Conservation (phyloP, 2,113 vertebrate genomes). For the Psilopogon haemacephalus region DNA sequence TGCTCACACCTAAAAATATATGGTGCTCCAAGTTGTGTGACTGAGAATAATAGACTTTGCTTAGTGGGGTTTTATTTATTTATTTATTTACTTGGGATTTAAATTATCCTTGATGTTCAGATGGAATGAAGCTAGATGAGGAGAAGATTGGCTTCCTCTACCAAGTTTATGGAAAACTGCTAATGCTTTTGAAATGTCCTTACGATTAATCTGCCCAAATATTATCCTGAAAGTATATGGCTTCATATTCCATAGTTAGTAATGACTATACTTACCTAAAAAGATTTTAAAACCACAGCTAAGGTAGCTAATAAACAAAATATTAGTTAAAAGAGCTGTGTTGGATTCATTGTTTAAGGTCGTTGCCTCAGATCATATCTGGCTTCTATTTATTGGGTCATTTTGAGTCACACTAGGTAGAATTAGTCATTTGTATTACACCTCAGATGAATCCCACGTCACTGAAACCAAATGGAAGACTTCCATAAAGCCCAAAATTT, state of each 20-base stretch:
- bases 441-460: neutral
- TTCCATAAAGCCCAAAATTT: neutral
- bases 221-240: neutral
- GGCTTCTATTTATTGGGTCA: neutral
- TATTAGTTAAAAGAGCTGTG: neutral
- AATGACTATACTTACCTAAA: neutral
- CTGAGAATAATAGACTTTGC: neutral
- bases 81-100: neutral
- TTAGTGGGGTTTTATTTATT: neutral
- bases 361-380: neutral
- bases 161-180: neutral
- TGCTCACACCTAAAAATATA: neutral
- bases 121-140: neutral
- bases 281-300: neutral
- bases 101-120: neutral
- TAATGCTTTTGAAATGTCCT: rapidly evolving
- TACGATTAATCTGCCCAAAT: neutral
- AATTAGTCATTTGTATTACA: neutral
- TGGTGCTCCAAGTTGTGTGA: neutral
- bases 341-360: neutral
- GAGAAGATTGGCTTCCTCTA: neutral
- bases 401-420: neutral
- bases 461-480: neutral
- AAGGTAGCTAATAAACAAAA: neutral
- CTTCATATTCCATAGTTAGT: neutral